These are phyloP conservation scores for Podocnemis expansa DNA, from an alignment of 2,113 vertebrate genomes.

Conservation along the genomic window DNA sequence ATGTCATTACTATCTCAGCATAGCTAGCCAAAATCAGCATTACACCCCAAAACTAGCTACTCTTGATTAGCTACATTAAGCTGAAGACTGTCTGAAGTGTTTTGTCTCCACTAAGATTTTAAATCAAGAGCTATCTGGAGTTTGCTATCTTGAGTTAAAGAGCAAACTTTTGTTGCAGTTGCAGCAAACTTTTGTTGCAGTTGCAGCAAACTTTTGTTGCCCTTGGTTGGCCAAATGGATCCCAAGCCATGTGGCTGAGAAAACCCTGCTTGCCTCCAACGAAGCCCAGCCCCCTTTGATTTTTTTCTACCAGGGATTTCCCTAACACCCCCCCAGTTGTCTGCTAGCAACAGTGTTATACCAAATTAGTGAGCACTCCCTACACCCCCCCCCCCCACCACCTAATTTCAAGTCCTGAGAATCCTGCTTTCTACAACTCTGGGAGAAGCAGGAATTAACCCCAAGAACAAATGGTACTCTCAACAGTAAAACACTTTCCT, in stretches of 20 bases:
- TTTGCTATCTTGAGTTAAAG: neutral
- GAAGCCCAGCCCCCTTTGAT: neutral
- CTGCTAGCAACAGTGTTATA: too few species aligned
- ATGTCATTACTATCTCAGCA: neutral
- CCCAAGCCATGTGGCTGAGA: neutral
- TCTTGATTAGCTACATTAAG: neutral
- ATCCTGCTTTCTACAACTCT: neutral
- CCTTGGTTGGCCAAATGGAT: neutral
- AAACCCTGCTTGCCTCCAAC: neutral
- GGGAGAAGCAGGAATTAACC: neutral
- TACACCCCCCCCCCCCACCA: too few species aligned
- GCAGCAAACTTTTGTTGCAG: neutral
- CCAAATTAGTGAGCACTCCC: too few species aligned
- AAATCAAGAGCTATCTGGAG: neutral
- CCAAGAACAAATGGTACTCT: neutral
- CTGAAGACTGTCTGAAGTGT: accelerated
- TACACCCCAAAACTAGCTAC: neutral
- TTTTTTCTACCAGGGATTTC: neutral
- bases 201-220: too few species aligned
- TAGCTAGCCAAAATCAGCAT: neutral
- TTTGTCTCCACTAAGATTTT: neutral
- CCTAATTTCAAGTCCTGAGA: too few species aligned
- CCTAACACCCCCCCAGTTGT: too few species aligned
- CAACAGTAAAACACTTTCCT: neutral
- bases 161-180: neutral